phyloP scores from a whole-genome alignment of 2,797 vertebrate species.

The Eulemur rubriventer region DNA sequence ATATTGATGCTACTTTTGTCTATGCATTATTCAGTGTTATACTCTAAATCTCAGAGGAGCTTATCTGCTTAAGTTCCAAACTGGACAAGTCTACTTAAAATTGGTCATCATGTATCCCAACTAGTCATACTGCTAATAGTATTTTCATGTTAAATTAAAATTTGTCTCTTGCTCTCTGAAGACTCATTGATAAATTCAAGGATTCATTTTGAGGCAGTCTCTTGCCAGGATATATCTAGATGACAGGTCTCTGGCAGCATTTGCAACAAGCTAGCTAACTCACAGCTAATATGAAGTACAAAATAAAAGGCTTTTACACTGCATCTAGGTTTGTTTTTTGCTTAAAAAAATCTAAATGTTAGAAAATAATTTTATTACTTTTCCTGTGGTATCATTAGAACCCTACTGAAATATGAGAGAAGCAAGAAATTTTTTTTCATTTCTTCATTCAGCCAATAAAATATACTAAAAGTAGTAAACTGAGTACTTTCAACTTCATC shows the following conservation, averaged over 20 bases:
- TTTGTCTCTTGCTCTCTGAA: neutral
- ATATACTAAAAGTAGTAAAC: neutral
- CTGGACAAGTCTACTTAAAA: neutral
- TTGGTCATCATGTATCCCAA: neutral
- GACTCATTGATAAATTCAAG: neutral
- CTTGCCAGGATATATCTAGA: neutral
- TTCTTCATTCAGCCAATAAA: neutral
- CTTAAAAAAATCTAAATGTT: neutral
- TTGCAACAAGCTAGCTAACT: neutral
- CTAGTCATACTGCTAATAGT: neutral
- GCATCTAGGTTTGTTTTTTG: neutral
- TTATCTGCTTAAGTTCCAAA: neutral
- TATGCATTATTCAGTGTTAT: neutral
- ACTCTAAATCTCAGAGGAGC: neutral
- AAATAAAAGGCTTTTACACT: neutral
- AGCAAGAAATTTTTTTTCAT: neutral
- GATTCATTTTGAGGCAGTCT: neutral
- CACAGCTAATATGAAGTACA: neutral
- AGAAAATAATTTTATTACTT: neutral
- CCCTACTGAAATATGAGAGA: neutral
- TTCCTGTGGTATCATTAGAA: neutral
- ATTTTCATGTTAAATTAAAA: slow-evolving; percentile 10
- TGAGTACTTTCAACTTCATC: neutral
- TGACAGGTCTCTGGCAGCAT: neutral
- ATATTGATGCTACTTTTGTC: neutral